A percentile compares a stretch with the other conserved stretches of the same genome.
Conservation (phyloP, 1,140 invertebrate genomes). For the Myzus persicae region DNA sequence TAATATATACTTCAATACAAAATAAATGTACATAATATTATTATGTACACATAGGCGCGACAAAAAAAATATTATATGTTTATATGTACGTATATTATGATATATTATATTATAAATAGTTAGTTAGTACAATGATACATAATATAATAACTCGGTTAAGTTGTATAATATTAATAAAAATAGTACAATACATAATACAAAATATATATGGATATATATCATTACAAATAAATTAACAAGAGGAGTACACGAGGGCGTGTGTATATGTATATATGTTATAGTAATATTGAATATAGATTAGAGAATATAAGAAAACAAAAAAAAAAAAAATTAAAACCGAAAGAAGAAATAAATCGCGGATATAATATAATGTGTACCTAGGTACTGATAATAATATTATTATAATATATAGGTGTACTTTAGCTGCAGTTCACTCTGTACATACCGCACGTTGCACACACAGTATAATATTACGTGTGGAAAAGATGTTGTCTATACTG, state of each 20-base stretch:
- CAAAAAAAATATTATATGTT: background rate
- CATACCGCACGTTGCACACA: background rate
- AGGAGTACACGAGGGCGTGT: background rate
- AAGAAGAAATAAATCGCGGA: slow-evolving; percentile 15
- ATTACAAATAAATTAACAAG: slow-evolving; percentile 56
- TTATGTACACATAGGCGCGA: background rate
- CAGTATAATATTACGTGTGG: background rate
- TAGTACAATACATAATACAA: slow-evolving; percentile 52
- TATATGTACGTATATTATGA: background rate
- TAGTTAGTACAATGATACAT: slow-evolving; percentile 48
- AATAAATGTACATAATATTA: slow-evolving; percentile 37
- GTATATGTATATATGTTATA: background rate
- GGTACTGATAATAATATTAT: background rate
- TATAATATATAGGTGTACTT: no score
- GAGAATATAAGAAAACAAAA: background rate
- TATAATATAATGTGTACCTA: background rate
- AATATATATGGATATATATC: slow-evolving; percentile 4
- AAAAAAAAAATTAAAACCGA: slow-evolving; percentile 34
- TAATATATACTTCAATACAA: background rate
- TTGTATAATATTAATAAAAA: slow-evolving; percentile 46
- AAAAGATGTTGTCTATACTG: background rate
- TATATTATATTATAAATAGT: slow-evolving; percentile 18
- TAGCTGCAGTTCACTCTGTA: background rate
- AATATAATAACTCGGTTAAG: slow-evolving; percentile 13
- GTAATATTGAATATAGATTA: background rate